phyloP scores from a whole-genome alignment of 1,140 invertebrate species.

The Hyposmocoma kahamanoa region DNA sequence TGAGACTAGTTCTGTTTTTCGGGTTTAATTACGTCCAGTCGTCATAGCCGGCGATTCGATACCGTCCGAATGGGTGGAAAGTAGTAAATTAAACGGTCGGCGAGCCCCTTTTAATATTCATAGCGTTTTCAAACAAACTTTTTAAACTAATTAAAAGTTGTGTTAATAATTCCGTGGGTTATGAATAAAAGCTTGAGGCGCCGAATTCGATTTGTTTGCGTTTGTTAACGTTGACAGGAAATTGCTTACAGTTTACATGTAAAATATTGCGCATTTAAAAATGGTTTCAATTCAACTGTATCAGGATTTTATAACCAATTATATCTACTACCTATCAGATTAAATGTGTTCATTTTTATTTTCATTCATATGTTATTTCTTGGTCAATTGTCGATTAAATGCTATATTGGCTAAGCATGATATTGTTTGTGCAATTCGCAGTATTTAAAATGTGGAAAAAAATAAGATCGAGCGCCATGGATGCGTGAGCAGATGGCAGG shows the following conservation, averaged over 20 bases:
- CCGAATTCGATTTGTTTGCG: conserved; percentile 6
- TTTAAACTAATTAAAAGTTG: conserved; percentile 64
- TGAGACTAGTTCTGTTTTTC: conserved; percentile 53
- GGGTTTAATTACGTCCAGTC: conserved; percentile 54
- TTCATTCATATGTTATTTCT: too few species aligned
- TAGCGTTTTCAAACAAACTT: conserved; percentile 62
- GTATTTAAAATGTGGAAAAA: too few species aligned
- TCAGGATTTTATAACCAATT: too few species aligned
- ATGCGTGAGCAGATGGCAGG: too few species aligned
- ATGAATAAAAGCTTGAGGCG: conserved; percentile 16
- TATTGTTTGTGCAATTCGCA: too few species aligned
- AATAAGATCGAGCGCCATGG: too few species aligned
- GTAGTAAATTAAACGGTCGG: conserved; percentile 62
- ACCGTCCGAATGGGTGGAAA: conserved; percentile 22
- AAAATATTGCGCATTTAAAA: neutral
- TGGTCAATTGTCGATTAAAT: too few species aligned
- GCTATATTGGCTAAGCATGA: too few species aligned
- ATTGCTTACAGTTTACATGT: conserved; percentile 1
- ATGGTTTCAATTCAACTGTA: neutral
- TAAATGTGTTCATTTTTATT: too few species aligned
- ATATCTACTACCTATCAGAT: too few species aligned
- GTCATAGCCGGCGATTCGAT: conserved; percentile 20
- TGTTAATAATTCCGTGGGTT: conserved; percentile 35
- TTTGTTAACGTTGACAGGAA: neutral
- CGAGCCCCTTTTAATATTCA: conserved; percentile 60